Evolutionary conservation across 1,140 invertebrate species (phyloP), one percentile per base, ranked within the genome.

Genomic region (Drosophila baimaii): DNA sequence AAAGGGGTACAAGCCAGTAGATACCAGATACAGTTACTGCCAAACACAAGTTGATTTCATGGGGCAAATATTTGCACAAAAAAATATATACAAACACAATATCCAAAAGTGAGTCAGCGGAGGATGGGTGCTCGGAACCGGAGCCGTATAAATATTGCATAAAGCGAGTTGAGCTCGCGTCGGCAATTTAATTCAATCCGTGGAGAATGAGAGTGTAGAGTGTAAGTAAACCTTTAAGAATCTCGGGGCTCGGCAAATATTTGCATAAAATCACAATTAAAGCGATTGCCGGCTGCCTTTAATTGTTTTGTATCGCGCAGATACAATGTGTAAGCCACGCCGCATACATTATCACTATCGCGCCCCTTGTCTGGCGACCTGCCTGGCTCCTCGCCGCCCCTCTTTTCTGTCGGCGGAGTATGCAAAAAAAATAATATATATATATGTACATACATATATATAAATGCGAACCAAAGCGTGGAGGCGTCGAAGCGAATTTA

Each of bases 221-320:
- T 9, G 21, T 52, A 15, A 15, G 21, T 52, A 15, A 19, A 31
- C 19, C 29, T 47, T 29, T 63, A 59, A 49, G 47, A 62, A 39
- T 56, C 25, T 63, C n/a, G 44, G 33, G 62, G 62, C n/a, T 66
- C 10, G 44, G 19, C 33, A 5, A 43, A 35, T 44, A 85, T 85
- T 74, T 76, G 25, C 82, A 86, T 86, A 69, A 77, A 86, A 79
- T 75, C 80, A 64, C 76, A 82, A 82, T 88, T 86, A 82, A 71
- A 71, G 68, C 64, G 55, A 51, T 77, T 55, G 52, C 63, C 64
- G 35, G 72, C 27, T 29, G 35, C 59, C 63, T 76, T 82, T 79
- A 86, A 86, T 86, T 69, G 70, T 54, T 52, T 65, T 63, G 83
- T 79, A 88, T 82, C 83, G 77, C 75, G 8, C 70, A 79, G 71